Evolutionary conservation across 2,888 invertebrate genomes (phyloP).

Genomic region (Drosophila birchii): DNA sequence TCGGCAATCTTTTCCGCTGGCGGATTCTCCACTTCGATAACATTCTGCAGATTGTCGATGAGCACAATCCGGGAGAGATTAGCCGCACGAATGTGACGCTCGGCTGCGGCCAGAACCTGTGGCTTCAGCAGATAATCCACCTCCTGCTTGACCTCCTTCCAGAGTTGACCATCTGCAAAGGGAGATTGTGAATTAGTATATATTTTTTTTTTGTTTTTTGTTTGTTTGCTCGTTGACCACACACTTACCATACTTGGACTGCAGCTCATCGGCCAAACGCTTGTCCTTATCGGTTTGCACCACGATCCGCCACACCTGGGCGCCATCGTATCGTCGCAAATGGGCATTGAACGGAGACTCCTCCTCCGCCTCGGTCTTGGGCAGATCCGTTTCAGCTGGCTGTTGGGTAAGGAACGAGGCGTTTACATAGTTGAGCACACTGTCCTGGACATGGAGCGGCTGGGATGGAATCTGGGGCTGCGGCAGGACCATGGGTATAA

Average conservation of each 20-base stretch:
- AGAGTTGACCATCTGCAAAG: constrained; percentile 81
- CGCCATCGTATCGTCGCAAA: constrained; percentile 89
- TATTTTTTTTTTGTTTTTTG: no score
- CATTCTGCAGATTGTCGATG: constrained; percentile 91
- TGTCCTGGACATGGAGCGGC: constrained; percentile 67
- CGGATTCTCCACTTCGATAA: constrained; percentile 93
- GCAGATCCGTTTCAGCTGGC: constrained; percentile 23
- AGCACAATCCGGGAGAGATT: constrained; percentile 89
- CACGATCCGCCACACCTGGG: constrained; percentile 90
- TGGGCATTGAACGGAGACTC: constrained; percentile 67
- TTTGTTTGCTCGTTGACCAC: no score
- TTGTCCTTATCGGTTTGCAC: constrained; percentile 86
- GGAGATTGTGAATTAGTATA: not conserved
- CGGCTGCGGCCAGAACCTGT: constrained; percentile 87
- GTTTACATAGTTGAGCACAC: constrained; percentile 82
- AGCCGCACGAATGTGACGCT: constrained; percentile 87
- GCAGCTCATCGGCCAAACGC: constrained; percentile 86
- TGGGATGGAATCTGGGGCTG: constrained; percentile 29
- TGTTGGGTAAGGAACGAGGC: constrained; percentile 69
- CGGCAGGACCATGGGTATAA: constrained; percentile 59
- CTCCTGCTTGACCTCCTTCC: constrained; percentile 84
- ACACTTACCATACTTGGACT: constrained; percentile 87
- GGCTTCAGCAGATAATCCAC: constrained; percentile 91
- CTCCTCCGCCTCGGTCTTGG: constrained; percentile 45
- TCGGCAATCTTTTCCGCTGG: constrained; percentile 88